Conservation (phyloP, 2,797 vertebrate species). For the Coranthus polyacanthus region DNA sequence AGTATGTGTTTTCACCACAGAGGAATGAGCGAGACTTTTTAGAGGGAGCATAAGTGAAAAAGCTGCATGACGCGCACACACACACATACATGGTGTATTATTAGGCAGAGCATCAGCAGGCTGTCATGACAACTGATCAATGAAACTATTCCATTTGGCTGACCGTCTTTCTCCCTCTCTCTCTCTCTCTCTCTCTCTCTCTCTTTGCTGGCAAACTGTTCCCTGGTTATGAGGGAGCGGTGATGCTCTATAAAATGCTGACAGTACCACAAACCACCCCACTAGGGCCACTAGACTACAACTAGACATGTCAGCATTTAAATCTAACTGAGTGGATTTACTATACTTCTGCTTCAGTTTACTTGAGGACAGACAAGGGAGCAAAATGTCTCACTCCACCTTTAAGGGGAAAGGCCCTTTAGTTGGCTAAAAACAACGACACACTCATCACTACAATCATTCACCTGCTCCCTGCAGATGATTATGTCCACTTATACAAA, state of each 20-base stretch:
- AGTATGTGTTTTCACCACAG: constrained; percentile 37
- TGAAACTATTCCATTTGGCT: constrained; percentile 79
- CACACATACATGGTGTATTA: constrained; percentile 59
- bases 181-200: constrained; percentile 22
- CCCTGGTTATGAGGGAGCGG: constrained; percentile 61
- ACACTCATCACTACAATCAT: constrained; percentile 44
- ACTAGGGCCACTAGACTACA: constrained; percentile 62
- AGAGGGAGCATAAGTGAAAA: constrained; percentile 46
- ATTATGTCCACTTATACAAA: constrained; percentile 12
- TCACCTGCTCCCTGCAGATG: constrained; percentile 3
- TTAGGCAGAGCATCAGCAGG: constrained; percentile 71
- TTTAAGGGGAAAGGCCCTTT: constrained; percentile 39
- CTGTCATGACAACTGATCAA: constrained; percentile 81
- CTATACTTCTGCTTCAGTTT: constrained; percentile 60
- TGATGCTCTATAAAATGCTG: constrained; percentile 73
- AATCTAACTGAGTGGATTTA: constrained; percentile 73
- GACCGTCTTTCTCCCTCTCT: constrained; percentile 56
- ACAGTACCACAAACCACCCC: constrained; percentile 68
- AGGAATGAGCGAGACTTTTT: constrained; percentile 34
- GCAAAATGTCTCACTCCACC: constrained; percentile 36
- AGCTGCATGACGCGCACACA: constrained; percentile 46
- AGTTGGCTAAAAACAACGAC: constrained; percentile 53
- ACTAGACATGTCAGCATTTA: constrained; percentile 74
- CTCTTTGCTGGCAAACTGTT: constrained; percentile 42
- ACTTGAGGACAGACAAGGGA: constrained; percentile 52